phyloP scores from a whole-genome alignment of 2,797 vertebrate species.

The Xenopus petersii region DNA sequence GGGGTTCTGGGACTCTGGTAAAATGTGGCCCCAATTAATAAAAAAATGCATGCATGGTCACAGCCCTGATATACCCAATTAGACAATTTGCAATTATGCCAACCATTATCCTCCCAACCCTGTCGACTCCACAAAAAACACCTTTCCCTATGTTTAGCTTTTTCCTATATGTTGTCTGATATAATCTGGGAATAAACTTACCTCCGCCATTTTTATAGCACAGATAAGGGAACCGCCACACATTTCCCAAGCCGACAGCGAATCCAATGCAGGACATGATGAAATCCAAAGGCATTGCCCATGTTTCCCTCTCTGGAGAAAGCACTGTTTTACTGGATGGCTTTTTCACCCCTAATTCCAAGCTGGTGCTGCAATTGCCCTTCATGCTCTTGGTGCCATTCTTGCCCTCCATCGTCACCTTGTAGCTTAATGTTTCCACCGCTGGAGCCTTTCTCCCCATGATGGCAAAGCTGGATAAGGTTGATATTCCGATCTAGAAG shows the following conservation, averaged over 20 bases:
- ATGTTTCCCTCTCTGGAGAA: slow-evolving; percentile 78
- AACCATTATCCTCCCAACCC: too few relatives aligned
- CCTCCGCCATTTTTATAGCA: slow-evolving; percentile 96
- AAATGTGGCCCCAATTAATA: too few relatives aligned
- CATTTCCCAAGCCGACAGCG: slow-evolving; percentile 90
- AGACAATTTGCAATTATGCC: too few relatives aligned
- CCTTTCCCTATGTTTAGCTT: too few relatives aligned
- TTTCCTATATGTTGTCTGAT: too few relatives aligned
- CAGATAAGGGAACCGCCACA: slow-evolving; percentile 92
- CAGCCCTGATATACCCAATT: too few relatives aligned
- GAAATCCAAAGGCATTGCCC: slow-evolving; percentile 93
- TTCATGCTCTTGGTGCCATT: slow-evolving; percentile 54
- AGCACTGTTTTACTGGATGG: background rate
- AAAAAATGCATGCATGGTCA: too few relatives aligned
- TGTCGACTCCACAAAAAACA: too few relatives aligned
- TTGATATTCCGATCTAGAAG: too few relatives aligned
- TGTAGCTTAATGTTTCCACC: slow-evolving; percentile 15
- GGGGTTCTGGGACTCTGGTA: too few relatives aligned
- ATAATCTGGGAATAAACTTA: slow-evolving; percentile 54
- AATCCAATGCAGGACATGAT: slow-evolving; percentile 96
- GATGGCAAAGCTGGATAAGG: background rate
- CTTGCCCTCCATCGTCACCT: slow-evolving; percentile 10
- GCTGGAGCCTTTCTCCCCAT: background rate
- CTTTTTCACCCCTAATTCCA: slow-evolving; percentile 28
- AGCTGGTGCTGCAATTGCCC: background rate